A percentile compares a stretch with the other conserved stretches of the same genome.
Conservation (phyloP, 2,113 vertebrate species). For the Thomomys bottae region DNA sequence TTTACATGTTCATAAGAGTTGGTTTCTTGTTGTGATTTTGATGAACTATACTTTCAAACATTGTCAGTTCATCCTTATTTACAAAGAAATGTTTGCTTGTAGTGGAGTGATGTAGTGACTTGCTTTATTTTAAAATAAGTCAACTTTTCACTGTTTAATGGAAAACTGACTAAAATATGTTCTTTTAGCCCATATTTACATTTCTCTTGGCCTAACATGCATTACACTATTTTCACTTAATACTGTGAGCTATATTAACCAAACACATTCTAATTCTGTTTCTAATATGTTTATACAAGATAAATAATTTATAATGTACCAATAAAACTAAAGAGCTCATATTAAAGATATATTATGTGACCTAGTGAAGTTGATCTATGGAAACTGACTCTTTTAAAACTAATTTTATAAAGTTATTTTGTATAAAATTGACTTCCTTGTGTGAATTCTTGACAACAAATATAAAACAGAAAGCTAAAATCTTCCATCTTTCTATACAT, state of each 20-base stretch:
- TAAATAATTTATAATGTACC: conserved; percentile 74
- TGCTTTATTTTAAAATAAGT: conserved; percentile 75
- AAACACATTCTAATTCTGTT: conserved; percentile 66
- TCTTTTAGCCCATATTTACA: conserved; percentile 66
- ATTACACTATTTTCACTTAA: conserved; percentile 70
- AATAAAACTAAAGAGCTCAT: conserved; percentile 71
- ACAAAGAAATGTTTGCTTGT: conserved; percentile 69
- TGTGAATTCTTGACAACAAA: conserved; percentile 61
- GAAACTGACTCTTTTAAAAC: conserved; percentile 64
- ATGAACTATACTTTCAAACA: conserved; percentile 76
- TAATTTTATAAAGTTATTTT: conserved; percentile 71
- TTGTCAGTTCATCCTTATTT: conserved; percentile 77
- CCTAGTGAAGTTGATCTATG: conserved; percentile 61
- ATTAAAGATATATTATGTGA: conserved; percentile 67
- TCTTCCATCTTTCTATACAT: conserved; percentile 1
- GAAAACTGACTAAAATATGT: conserved; percentile 72
- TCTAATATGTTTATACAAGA: conserved; percentile 69
- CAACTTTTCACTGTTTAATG: conserved; percentile 77
- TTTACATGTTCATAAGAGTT: conserved; percentile 77
- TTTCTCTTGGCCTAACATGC: conserved; percentile 57
- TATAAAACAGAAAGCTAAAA: conserved; percentile 64
- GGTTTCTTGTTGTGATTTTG: conserved; percentile 81
- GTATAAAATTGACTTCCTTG: conserved; percentile 52
- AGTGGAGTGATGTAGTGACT: conserved; percentile 65
- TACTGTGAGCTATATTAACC: conserved; percentile 45